Evolutionary conservation across 2,797 vertebrate species (phyloP), one percentile per base, ranked within the genome.

Genomic region (Argyrosomus regius): DNA sequence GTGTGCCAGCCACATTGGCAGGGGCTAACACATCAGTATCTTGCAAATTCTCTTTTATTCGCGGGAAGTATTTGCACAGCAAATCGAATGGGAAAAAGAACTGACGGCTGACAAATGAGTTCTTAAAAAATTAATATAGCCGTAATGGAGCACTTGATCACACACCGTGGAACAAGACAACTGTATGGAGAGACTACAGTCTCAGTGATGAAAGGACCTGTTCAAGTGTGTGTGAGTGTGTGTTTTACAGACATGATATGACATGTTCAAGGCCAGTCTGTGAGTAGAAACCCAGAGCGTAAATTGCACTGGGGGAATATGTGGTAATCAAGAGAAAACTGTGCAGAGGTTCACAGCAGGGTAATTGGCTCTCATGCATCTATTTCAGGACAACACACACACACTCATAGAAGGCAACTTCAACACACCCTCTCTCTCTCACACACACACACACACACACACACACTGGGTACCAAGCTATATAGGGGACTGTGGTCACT

Each of bases 241-340:
- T 78, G 35, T 81, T 63, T 67, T 45, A 65, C 63, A 77, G 86
- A 74, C 86, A 73, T 87, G 91, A 92, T 64, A 17, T 80, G 83
- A 86, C 91, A 90, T 74, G 92, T 84, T 81, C 63, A 72, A 35
- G 81, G 74, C 60, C 66, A 52, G 77, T 60, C 64, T 80, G 77
- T 59, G 65, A 73, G 52, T 20, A 43, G 68, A 76, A 70, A 83
- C 28, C 63, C 58, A 76, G 65, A 75, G 82, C 85, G 74, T 80
- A 84, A 87, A 83, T 80, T 82, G 86, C 81, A 89, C 88, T 49
- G 54, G 67, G 90, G 90, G 85, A 84, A 83, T 82, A 91, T 79
- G 78, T 90, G 80, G 85, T 92, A 93, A 94, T 93, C 91, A 94
- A 90, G 73, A 91, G 84, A 86, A 87, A 89, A 84, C 75, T 62